Evolutionary conservation across 1,140 invertebrate species (phyloP).

Genomic region (Aphaenogaster ashmeadi): DNA sequence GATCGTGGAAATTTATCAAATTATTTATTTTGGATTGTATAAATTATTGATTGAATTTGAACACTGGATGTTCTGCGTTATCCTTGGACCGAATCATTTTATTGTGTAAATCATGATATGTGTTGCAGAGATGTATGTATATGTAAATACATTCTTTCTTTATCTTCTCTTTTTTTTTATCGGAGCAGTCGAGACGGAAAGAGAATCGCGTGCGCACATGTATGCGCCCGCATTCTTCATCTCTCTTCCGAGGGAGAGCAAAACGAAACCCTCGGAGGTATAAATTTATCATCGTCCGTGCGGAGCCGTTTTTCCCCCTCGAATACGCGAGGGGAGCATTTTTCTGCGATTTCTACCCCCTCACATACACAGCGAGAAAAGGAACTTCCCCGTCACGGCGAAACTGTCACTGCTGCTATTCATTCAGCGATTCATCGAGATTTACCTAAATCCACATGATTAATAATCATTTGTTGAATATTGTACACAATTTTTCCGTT

Average conservation of each 20-base stretch:
- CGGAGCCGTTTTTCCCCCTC: neutral
- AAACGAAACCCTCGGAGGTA: constrained; percentile 46
- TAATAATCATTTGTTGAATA: neutral
- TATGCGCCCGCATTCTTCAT: neutral
- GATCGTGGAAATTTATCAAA: constrained; percentile 60
- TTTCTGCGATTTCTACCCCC: constrained; percentile 75
- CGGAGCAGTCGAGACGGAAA: neutral
- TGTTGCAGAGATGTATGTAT: constrained; percentile 36
- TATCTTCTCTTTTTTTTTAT: constrained; percentile 46
- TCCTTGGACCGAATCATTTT: constrained; percentile 31
- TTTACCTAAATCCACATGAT: neutral
- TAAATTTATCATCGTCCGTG: constrained; percentile 46
- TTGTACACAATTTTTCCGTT: neutral
- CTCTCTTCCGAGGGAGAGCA: constrained; percentile 16
- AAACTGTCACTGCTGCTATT: constrained; percentile 19
- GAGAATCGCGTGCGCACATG: constrained; percentile 4
- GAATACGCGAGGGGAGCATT: constrained; percentile 57
- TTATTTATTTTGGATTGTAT: neutral
- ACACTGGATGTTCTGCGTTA: constrained; percentile 38
- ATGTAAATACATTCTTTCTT: constrained; percentile 56
- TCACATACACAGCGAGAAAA: constrained; percentile 37
- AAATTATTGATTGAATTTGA: constrained; percentile 46
- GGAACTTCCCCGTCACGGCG: neutral
- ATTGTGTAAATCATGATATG: constrained; percentile 16
- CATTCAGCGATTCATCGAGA: neutral